A percentile compares a stretch with the other conserved stretches of the same genome.
These are phyloP conservation scores for Bursaphelenchus okinawaensis DNA, from an alignment of 2,888 invertebrate species.

Conservation along the genomic window DNA sequence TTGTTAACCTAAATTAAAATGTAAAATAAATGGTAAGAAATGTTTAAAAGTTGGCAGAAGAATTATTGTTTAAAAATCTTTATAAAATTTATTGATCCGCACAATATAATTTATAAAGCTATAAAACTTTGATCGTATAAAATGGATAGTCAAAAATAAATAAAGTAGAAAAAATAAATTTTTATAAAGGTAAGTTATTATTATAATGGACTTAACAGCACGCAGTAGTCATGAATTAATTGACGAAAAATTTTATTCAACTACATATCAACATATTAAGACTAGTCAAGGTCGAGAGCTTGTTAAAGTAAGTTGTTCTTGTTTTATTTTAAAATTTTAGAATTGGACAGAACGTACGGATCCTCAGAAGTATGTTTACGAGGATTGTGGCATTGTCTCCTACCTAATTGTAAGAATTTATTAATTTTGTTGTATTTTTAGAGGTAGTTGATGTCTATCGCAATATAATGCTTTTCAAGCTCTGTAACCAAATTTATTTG, in stretches of 20 bases:
- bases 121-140: no score
- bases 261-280: slow-evolving; percentile 35
- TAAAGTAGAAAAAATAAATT: no score
- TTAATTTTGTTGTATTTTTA: background rate
- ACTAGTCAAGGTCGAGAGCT: slow-evolving; percentile 28
- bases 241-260: slow-evolving; percentile 34
- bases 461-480: no score
- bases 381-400: slow-evolving; percentile 87
- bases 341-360: slow-evolving; percentile 89
- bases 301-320: slow-evolving; percentile 17
- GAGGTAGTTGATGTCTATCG: no score
- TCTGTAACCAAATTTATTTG: no score
- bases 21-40: background rate
- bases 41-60: background rate
- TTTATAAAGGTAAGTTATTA: no score
- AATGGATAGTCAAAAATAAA: no score
- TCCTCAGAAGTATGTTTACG: slow-evolving; percentile 87
- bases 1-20: no score
- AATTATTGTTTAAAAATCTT: background rate
- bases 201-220: background rate
- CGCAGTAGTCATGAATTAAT: slow-evolving; percentile 20
- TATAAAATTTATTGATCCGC: background rate
- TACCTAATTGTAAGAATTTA: slow-evolving; percentile 67
- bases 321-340: slow-evolving; percentile 58
- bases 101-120: no score